These are phyloP conservation scores for Sialia sialis DNA, from an alignment of 2,113 vertebrate species.

Conservation along the genomic window DNA sequence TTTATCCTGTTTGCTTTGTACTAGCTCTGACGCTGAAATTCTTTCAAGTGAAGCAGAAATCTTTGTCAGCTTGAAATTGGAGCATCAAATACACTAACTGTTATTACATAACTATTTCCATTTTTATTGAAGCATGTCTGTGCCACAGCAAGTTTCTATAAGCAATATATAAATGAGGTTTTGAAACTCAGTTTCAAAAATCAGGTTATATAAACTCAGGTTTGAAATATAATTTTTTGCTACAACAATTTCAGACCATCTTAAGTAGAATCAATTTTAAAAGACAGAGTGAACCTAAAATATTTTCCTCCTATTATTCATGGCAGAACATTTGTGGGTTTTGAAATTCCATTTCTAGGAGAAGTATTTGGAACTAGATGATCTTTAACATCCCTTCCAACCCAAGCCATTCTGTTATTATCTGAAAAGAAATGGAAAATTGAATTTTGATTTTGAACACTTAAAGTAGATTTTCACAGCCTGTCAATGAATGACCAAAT, in stretches of 20 bases:
- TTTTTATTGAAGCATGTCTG: neutral
- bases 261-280: neutral
- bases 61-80: neutral
- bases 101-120: neutral
- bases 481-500: neutral
- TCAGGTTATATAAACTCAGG: neutral
- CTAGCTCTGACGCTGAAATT: neutral
- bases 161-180: neutral
- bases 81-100: neutral
- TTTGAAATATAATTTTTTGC: neutral
- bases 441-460: neutral
- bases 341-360: neutral
- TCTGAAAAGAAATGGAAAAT: neutral
- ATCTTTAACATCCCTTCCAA: neutral
- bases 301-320: neutral
- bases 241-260: neutral
- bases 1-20: neutral
- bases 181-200: neutral
- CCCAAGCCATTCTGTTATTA: neutral
- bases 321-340: neutral
- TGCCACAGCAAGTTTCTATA: neutral
- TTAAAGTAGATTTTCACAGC: neutral
- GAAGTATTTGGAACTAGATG: neutral
- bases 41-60: constrained; percentile 26
- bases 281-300: neutral